These are phyloP conservation scores for Cinclus mexicanus DNA, from an alignment of 2,113 vertebrate species.

Conservation along the genomic window DNA sequence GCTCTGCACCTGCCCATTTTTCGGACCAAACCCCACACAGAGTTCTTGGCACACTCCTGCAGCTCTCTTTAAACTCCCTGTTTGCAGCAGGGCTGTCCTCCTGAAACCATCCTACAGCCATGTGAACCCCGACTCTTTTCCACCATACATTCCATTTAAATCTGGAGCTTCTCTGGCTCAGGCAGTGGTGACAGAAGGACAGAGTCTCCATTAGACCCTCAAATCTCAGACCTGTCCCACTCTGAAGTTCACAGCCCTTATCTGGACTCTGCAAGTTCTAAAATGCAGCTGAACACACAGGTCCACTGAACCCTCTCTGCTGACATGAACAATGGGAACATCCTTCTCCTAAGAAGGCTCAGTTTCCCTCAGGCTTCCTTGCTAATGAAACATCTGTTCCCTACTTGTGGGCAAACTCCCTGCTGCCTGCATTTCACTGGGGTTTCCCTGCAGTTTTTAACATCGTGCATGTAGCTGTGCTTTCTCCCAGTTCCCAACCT, in stretches of 20 bases:
- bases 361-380: neutral
- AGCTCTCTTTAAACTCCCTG: neutral
- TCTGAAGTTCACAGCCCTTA: neutral
- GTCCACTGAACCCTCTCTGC: neutral
- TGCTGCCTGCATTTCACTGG: neutral
- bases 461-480: fast-evolving
- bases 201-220: neutral
- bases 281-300: neutral
- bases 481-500: neutral
- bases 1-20: conserved; percentile 15
- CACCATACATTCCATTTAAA: neutral
- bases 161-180: neutral
- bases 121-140: neutral
- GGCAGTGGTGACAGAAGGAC: neutral
- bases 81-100: neutral
- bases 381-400: neutral
- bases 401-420: neutral
- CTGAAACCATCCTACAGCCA: neutral
- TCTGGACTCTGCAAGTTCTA: neutral
- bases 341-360: neutral
- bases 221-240: neutral
- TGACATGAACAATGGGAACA: neutral
- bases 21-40: neutral
- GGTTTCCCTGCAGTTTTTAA: neutral
- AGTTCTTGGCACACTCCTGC: neutral